These are phyloP conservation scores for Tortricodes alternella DNA, from an alignment of 2,888 invertebrate genomes.

Conservation along the genomic window DNA sequence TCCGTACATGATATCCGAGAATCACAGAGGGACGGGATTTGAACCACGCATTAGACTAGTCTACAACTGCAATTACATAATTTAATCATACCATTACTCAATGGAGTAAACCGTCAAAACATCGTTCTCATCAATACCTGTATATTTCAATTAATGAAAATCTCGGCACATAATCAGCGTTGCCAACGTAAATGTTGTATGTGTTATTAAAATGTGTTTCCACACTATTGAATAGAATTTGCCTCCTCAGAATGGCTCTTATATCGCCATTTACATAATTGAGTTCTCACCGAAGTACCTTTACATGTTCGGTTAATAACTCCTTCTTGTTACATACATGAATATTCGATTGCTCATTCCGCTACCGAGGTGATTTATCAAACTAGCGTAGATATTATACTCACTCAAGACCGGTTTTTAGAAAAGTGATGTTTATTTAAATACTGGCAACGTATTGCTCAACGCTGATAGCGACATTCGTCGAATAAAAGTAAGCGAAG, in stretches of 20 bases:
- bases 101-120: constrained; percentile 8
- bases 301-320: constrained; percentile 54
- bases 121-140: constrained; percentile 1
- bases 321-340: constrained; percentile 55
- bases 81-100: background rate
- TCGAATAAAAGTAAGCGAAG: constrained; percentile 3
- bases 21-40: no score
- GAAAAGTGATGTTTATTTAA: constrained; percentile 28
- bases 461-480: background rate
- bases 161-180: constrained; percentile 11
- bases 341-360: constrained; percentile 62
- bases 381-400: constrained; percentile 32
- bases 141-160: constrained; percentile 22
- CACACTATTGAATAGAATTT: constrained; percentile 31
- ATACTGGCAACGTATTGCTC: constrained; percentile 14
- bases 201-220: constrained; percentile 31
- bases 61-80: no score
- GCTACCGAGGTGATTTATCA: constrained; percentile 48
- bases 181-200: constrained; percentile 21
- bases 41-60: no score
- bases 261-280: constrained; percentile 61
- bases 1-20: no score
- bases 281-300: constrained; percentile 52
- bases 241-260: constrained; percentile 42
- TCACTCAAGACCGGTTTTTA: constrained; percentile 27